phyloP scores from a whole-genome alignment of 2,888 invertebrate species.

The Cyclophora albipunctata region DNA sequence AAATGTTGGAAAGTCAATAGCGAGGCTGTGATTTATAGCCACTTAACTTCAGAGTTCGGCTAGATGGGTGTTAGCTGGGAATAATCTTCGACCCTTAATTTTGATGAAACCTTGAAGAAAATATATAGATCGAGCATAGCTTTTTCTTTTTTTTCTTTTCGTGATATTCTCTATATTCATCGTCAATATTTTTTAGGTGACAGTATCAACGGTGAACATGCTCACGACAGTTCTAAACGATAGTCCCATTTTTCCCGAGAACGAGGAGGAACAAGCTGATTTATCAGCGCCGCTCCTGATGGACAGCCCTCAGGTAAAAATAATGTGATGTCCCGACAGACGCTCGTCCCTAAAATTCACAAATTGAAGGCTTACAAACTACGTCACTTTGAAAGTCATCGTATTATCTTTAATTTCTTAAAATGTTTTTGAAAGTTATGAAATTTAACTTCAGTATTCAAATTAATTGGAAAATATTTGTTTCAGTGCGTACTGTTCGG shows the following conservation, averaged over 20 bases:
- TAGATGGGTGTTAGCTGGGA: constrained; percentile 25
- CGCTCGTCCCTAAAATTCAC: constrained; percentile 16
- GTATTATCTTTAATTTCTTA: constrained; percentile 6
- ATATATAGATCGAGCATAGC: background rate
- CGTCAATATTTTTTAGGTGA: constrained; percentile 65
- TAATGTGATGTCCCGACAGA: constrained; percentile 13
- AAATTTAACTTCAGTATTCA: constrained; percentile 4
- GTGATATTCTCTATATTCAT: background rate
- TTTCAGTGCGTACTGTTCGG: constrained; percentile 91
- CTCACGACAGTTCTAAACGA: constrained; percentile 90
- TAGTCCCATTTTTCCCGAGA: constrained; percentile 89
- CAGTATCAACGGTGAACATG: constrained; percentile 93
- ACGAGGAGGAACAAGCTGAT: constrained; percentile 81
- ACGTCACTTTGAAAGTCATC: constrained; percentile 2
- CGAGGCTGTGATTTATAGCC: constrained; percentile 33
- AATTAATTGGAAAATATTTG: constrained; percentile 23
- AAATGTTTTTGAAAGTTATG: constrained; percentile 9
- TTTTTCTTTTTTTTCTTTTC: too few relatives aligned
- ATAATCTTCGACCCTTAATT: constrained; percentile 31
- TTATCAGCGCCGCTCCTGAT: constrained; percentile 83
- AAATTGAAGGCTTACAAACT: constrained; percentile 5
- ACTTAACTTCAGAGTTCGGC: constrained; percentile 33
- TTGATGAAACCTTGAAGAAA: constrained; percentile 24
- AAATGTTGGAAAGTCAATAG: constrained; percentile 7
- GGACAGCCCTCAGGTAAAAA: constrained; percentile 83